These are phyloP conservation scores for Laothoe populi DNA, from an alignment of 2,888 invertebrate species.

Conservation along the genomic window DNA sequence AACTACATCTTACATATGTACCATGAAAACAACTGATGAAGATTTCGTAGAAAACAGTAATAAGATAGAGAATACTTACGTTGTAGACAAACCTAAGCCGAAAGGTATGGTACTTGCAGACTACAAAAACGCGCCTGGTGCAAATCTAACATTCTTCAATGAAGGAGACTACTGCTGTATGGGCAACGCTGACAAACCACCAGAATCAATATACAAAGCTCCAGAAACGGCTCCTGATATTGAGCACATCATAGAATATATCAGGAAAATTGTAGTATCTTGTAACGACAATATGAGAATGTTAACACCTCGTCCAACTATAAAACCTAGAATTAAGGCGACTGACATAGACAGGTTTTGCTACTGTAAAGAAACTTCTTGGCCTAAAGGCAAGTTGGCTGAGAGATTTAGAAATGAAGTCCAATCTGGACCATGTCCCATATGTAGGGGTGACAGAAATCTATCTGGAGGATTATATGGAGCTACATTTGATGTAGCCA, in stretches of 20 bases:
- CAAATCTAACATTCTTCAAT: conserved; percentile 67
- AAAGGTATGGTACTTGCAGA: conserved; percentile 63
- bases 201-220: conserved; percentile 65
- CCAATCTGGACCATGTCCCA: conserved; percentile 63
- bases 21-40: conserved; percentile 73
- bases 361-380: conserved; percentile 70
- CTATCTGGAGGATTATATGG: conserved; percentile 42
- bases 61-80: conserved; percentile 62
- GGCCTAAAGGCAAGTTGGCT: conserved; percentile 70
- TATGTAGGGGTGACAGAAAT: conserved; percentile 62
- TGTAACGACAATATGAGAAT: conserved; percentile 80
- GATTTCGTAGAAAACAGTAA: conserved; percentile 64
- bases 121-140: conserved; percentile 72
- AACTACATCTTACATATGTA: conserved; percentile 75
- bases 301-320: conserved; percentile 72
- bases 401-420: conserved; percentile 66
- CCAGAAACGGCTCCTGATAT: conserved; percentile 74
- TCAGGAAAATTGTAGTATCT: conserved; percentile 72
- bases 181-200: conserved; percentile 70
- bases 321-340: conserved; percentile 70
- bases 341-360: conserved; percentile 76
- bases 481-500: conserved; percentile 68
- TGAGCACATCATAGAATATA: conserved; percentile 72
- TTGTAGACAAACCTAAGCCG: conserved; percentile 56
- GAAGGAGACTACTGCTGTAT: conserved; percentile 75